Evolutionary conservation across 2,113 vertebrate species (phyloP).

Genomic region (Nibea albiflora): DNA sequence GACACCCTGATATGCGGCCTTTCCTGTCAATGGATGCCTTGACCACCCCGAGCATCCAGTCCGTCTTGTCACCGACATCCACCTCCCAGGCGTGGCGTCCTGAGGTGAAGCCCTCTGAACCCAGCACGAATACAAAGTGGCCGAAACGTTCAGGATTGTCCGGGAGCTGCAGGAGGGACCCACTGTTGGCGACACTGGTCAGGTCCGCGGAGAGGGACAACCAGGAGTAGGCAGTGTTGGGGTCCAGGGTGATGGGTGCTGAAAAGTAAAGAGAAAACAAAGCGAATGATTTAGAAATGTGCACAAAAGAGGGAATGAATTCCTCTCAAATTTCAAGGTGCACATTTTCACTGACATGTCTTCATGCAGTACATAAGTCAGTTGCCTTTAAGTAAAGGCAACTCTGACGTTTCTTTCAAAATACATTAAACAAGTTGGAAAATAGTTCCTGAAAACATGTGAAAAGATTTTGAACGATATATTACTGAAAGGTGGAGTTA

Average conservation of each 20-base stretch:
- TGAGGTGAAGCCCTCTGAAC: conserved; percentile 81
- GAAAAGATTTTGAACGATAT: too few relatives aligned
- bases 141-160: conserved; percentile 84
- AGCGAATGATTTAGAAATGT: background rate
- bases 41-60: conserved; percentile 86
- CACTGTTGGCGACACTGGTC: conserved; percentile 79
- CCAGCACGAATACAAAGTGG: conserved; percentile 85
- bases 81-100: conserved; percentile 86
- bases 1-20: conserved; percentile 81
- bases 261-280: conserved; percentile 1
- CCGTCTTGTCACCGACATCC: conserved; percentile 81
- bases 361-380: background rate
- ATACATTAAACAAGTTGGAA: too few relatives aligned
- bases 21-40: conserved; percentile 83
- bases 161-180: conserved; percentile 77
- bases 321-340: background rate
- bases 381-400: too few relatives aligned
- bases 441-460: too few relatives aligned
- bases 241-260: conserved; percentile 85
- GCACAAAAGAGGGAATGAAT: background rate
- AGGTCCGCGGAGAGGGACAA: conserved; percentile 80
- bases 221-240: conserved; percentile 85
- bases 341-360: background rate
- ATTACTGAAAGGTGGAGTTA: too few relatives aligned
- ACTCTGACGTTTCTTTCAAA: too few relatives aligned